A percentile compares a stretch with the other conserved stretches of the same genome.
Conservation (phyloP, 2,113 vertebrate genomes). For the Rhodinocichla rosea region DNA sequence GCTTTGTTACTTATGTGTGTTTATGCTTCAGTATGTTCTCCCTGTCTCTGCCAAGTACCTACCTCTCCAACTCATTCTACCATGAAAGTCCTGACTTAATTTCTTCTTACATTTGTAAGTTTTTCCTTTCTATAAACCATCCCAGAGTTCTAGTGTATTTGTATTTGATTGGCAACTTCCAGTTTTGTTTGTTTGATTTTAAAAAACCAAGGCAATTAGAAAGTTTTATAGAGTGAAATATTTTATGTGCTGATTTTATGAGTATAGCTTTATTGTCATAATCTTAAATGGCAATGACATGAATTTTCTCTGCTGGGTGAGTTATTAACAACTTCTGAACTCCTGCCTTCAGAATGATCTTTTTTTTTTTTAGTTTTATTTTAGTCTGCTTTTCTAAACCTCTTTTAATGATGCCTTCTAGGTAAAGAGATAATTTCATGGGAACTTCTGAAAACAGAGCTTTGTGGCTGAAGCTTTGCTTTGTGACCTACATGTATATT, state of each 20-base stretch:
- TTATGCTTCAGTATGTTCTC: not conserved
- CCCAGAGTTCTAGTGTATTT: not conserved
- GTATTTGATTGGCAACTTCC: constrained; percentile 11
- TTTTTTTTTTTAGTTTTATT: not conserved
- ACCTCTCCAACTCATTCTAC: not conserved
- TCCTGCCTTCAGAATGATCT: not conserved
- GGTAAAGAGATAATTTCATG: constrained; percentile 37
- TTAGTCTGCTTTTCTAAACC: not conserved
- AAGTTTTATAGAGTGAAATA: constrained; percentile 1
- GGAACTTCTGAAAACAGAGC: not conserved
- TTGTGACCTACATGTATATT: not conserved
- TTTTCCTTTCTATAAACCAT: not conserved
- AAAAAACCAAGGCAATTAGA: not conserved
- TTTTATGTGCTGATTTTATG: constrained; percentile 46
- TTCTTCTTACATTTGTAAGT: not conserved
- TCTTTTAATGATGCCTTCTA: constrained; percentile 55
- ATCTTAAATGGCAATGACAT: constrained; percentile 3
- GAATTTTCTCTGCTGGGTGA: not conserved
- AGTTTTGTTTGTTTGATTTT: not conserved
- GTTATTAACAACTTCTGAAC: constrained; percentile 16
- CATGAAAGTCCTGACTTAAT: not conserved
- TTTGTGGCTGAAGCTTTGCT: not conserved
- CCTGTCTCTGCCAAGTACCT: not conserved
- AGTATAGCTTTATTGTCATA: constrained; percentile 15
- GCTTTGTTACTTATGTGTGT: not conserved